Evolutionary conservation across 2,113 vertebrate species (phyloP), one percentile per base, ranked within the genome.

Genomic region (human): DNA sequence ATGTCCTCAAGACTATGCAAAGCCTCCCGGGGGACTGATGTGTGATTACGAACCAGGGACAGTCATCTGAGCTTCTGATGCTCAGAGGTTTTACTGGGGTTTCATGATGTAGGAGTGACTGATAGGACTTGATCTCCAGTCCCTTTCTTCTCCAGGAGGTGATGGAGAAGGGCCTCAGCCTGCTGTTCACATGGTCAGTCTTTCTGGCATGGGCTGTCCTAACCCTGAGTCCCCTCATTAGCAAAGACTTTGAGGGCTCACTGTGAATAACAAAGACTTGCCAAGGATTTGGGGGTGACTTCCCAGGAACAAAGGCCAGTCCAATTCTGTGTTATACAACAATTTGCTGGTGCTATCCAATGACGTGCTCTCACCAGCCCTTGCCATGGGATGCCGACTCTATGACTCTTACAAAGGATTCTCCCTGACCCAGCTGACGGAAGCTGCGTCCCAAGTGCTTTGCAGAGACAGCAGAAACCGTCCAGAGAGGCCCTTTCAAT

Each of bases 61-160:
- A 3, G 38, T 35, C 80, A 1, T 57, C 38, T 2, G 48, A 7
- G 17, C 18, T 1, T 61, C n/a, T 0, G 0, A 10, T 0, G 18
- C 20, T 22, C 38, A 20, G 45, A 8, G 48, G 22, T 35, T 10
- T 23, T 27, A 6, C 2, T 0, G 10, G 61, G 50, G 22, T 45
- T 50, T 66, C 8, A 1, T 17, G 8, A 17, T 9, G 14, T 3
- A 27, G n/a, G 45, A 59, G 6, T 1, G 73, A n/a, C 22, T 17
- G 22, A 52, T 0, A 1, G 68, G 25, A 27, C 61, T 27, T 32
- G 2, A 0, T 38, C 35, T 66, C 14, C 50, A 1, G 35, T 8
- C 43, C 14, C 66, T 48, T 17, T 30, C 3, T 35, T 66, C 61
- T 35, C 66, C 40, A 27, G 22, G 14, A n/a, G 66, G 32, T 23